Evolutionary conservation across 2,113 vertebrate species (phyloP), one percentile per base, ranked within the genome.

Genomic region (Polyodon spathula): DNA sequence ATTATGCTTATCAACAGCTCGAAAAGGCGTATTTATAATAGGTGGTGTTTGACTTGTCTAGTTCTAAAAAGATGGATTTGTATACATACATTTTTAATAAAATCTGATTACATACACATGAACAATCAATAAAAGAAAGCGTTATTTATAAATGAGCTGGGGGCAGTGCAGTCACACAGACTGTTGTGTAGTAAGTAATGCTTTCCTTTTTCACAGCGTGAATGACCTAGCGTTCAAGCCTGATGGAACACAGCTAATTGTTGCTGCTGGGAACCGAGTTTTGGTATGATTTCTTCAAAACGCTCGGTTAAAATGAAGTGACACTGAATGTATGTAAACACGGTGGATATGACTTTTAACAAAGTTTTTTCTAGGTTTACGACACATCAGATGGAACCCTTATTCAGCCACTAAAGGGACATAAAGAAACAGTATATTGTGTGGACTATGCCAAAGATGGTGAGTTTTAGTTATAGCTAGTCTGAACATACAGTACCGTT

Each of bases 371-470:
- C 16, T 70, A 98, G 96, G 96, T 99, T 2, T 97, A 94, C 66
- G 94, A 98, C 56, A 90, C 94, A 44, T 88, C 92, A 39, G 96
- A 98, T 80, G 96, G 95, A 55, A 86, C 90, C 16, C 84, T 98
- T 54, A 89, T 98, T 60, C 94, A 97, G 68, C 93, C 93, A 17
- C 73, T 99, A 67, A 98, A 95, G 63, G 95, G 93, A 70, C 96
- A 99, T 63, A 97, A 96, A 72, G 94, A 96, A 66, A 93, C 89
- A 0, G 94, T 99, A 0, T 98, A 97, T 71, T 97, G 93, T 59
- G 95, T 99, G 65, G 95, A 93, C 1, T 99, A 99, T 17, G 96
- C 96, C 14, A 98, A 91, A 78, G 96, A 99, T 80, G 96, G 96
- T 97, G 84, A 77, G 66, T 62, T 16, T 4, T 59, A 42, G 38